Base-by-base conservation (phyloP, 2,113 vertebrate species). In the Hemichromis elongatus region DNA sequence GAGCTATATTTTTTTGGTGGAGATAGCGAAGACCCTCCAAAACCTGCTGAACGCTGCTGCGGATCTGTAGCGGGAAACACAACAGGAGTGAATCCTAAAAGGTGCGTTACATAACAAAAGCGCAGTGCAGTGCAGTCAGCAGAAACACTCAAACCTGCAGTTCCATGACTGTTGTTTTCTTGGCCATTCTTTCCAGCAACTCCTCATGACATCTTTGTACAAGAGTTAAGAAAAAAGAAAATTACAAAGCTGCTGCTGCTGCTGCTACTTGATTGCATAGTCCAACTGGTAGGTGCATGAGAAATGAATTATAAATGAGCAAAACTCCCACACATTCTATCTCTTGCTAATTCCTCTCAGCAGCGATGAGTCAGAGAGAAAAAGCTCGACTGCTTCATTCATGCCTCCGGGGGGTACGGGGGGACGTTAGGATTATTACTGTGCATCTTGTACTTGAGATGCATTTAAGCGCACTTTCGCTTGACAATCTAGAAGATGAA, bases 21-120 rank as follows among this genome's bases (percentile, higher is more conserved):
- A 99, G 96, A 87, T 99, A 99, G 75, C 90, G 79, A 63, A 99
- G 95, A 6, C 98, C 98, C 77, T 98, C 97, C n/a, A 99, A 87
- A 47, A 99, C 86, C 89, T 99, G 98, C 68, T 94, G 94, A 92
- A 99, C 94, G 73, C 96, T 97, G 4, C 93, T 93, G 59, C 97
- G 97, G 86, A 99, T 96, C 98, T 99, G 94, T 2, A 8, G 10
- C 2, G 26, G 66, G 82, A 55, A 80, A 83, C 28, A 85, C 1
- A 4, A 86, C 35, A 28, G 6, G 50, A 57, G 45, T 33, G 45
- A 87, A 75, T 10, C 30, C 10, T 16, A 54, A 75, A 50, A 82
- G 53, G 57, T 7, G 8, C 28, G 56, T 92, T 90, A 87, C 77
- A 30, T 88, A 89, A 92, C 26, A 11, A 52, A n/a, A 75, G 70